Evolutionary conservation across 64 coral and sea anemone species (phyloP).

Genomic region (Acropora yongei): DNA sequence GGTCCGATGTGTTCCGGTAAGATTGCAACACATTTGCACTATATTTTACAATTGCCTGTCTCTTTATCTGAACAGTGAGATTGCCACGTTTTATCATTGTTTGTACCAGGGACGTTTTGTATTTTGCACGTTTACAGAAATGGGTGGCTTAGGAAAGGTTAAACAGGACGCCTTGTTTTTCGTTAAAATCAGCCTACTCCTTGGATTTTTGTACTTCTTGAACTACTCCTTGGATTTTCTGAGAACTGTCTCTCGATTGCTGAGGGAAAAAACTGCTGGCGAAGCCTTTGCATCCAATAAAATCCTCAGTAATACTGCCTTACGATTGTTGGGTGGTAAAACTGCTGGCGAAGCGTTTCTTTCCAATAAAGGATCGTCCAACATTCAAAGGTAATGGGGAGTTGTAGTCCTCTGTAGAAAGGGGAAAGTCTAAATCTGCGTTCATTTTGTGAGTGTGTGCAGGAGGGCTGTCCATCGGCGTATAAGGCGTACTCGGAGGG

Average conservation of each 20-base stretch:
- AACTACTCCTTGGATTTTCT: constrained; percentile 97
- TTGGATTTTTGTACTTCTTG: constrained; percentile 87
- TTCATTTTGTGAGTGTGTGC: no score
- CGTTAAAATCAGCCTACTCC: constrained; percentile 60
- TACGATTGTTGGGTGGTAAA: no score
- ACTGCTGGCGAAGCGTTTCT: no score
- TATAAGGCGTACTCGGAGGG: no score
- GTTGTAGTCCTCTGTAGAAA: no score
- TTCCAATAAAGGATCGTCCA: no score
- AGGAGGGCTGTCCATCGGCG: no score
- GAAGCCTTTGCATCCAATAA: constrained; percentile 83
- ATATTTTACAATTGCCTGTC: not conserved
- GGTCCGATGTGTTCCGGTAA: constrained; percentile 91
- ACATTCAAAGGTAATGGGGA: no score
- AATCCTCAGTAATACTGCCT: constrained; percentile 79
- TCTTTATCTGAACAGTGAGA: not conserved
- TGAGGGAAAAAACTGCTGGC: constrained; percentile 93
- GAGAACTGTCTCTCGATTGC: constrained; percentile 89
- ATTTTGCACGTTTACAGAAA: constrained; percentile 58
- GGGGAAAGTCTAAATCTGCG: no score
- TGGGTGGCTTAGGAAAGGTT: constrained; percentile 54
- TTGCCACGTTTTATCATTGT: no score
- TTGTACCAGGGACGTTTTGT: not conserved
- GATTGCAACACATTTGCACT: no score
- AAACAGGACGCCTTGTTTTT: constrained; percentile 41